A percentile compares a stretch with the other conserved stretches of the same genome.
These are phyloP conservation scores for Atherinomorus stipes DNA, from an alignment of 2,113 vertebrate genomes.

Conservation along the genomic window DNA sequence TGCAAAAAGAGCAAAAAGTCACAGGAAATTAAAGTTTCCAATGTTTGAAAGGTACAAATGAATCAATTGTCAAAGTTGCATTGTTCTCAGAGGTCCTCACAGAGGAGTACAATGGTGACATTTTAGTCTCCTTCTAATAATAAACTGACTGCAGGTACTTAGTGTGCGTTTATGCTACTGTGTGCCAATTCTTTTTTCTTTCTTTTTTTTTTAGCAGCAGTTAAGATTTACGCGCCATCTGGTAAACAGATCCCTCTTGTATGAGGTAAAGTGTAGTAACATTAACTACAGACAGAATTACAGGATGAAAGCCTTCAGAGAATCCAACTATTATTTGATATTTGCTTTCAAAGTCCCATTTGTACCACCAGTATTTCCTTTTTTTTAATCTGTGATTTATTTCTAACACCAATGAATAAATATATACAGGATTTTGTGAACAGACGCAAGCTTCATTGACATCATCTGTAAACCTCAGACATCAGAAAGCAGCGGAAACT, in stretches of 20 bases:
- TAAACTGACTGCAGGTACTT: too few species aligned
- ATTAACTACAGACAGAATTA: background rate
- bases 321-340: background rate
- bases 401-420: too few species aligned
- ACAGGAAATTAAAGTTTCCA: background rate
- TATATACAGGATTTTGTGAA: too few species aligned
- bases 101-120: background rate
- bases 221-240: slow-evolving; percentile 1
- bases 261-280: background rate
- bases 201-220: slow-evolving; percentile 12
- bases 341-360: too few species aligned
- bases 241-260: background rate
- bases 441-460: too few species aligned
- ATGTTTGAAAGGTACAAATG: background rate
- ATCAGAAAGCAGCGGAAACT: too few species aligned
- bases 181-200: background rate
- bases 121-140: background rate
- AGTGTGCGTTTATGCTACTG: background rate
- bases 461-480: too few species aligned
- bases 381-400: too few species aligned
- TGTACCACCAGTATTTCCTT: too few species aligned
- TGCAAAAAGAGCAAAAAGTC: background rate
- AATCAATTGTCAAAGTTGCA: background rate
- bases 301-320: too few species aligned
- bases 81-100: background rate